Conservation (phyloP, 2,113 vertebrate genomes). For the Ailurus styani region DNA sequence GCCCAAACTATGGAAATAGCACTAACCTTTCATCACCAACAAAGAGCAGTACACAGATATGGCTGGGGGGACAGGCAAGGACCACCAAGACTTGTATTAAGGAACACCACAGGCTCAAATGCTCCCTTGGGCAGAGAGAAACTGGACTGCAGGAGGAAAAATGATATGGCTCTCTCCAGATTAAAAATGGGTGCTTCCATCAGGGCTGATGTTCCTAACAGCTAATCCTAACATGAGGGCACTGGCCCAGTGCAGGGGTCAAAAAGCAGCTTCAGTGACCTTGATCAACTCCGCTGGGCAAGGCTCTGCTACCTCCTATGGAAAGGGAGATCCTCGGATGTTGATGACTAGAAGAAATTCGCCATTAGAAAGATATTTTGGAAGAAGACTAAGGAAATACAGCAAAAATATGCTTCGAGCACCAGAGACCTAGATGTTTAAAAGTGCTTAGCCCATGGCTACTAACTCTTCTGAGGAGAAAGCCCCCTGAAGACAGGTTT, state of each 20-base stretch:
- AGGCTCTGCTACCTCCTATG: neutral
- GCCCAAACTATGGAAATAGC: neutral
- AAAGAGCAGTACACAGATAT: neutral
- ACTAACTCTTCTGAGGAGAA: neutral
- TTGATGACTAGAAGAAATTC: neutral
- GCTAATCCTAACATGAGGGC: neutral
- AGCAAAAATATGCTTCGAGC: neutral
- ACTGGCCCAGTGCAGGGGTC: neutral
- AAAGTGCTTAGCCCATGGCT: neutral
- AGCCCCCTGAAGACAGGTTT: conserved; percentile 10
- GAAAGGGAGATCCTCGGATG: neutral
- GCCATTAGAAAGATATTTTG: neutral
- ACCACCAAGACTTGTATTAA: neutral
- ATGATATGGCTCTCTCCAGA: neutral
- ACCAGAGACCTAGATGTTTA: neutral
- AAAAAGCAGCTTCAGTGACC: neutral
- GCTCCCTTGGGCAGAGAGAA: neutral
- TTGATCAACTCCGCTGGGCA: neutral
- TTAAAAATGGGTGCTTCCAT: neutral
- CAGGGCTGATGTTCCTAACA: neutral
- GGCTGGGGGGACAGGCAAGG: neutral
- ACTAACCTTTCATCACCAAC: neutral
- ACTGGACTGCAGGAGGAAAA: neutral
- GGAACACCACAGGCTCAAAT: neutral
- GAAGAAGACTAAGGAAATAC: neutral